Base-by-base conservation (phyloP, 2,797 vertebrate genomes). In the Sebastes reedi region DNA sequence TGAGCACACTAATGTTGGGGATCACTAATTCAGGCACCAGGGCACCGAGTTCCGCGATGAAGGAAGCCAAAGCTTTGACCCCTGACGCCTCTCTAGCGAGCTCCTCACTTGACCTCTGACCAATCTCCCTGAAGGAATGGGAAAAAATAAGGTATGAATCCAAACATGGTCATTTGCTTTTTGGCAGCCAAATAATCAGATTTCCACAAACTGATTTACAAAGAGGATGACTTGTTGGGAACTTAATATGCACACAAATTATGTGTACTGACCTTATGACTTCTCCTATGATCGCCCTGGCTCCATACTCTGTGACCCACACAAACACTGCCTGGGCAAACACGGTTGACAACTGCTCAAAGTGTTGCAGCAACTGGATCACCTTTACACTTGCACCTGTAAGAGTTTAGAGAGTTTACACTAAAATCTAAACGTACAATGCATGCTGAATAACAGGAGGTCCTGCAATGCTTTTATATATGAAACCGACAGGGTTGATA, bases 361-460 rank as follows among this genome's bases (percentile, higher is more conserved):
- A 99, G 89, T 99, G 97, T 88, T 99, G 98, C 72, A 99, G 90
- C 91, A 99, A 91, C 95, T 99, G 98, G 2, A 97, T 97, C 77
- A 99, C 97, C 93, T 97, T 99, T 75, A 99, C 95, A 76, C 97
- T 97, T 12, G 97, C 97, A 91, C 96, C 99, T 99, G 69, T n/a
- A 61, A 78, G n/a, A 75, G 13, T 83, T 64, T 20, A 67, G 3
- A 78, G 4, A 42, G 27, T 4, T 61, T 13, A 30, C 1, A 67
- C 2, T 50, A 8, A 67, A 46, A 72, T 25, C 7, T 6, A 61
- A 67, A 18, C 1, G 4, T n/a, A 12, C 8, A n/a, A 13, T 59
- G 16, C n/a, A 25, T 55, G 5, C 13, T 2, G 16, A 64, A 39
- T n/a, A 61, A 18, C 5, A 58, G 9, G 12, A 55, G 36, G 11